Conservation (phyloP, 2,888 invertebrate genomes). For the Endotricha flammealis region DNA sequence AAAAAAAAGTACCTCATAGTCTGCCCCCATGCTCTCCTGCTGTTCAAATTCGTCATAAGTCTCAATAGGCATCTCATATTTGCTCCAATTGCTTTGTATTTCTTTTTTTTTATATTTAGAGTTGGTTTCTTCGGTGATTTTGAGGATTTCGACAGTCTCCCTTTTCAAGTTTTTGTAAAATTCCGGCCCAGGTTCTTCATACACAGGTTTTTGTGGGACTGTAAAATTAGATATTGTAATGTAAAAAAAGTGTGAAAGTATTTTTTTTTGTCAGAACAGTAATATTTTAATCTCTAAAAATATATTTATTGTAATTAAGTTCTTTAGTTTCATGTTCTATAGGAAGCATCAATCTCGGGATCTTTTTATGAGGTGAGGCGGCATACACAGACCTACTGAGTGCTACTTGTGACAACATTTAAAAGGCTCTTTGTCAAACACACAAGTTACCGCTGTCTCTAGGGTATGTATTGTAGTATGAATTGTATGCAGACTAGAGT, state of each 20-base stretch:
- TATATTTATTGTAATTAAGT: too few species aligned
- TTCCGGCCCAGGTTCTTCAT: constrained; percentile 58
- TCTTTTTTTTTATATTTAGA: constrained; percentile 69
- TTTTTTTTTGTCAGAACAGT: neutral
- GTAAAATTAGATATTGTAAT: constrained; percentile 20
- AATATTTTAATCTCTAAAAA: constrained; percentile 16
- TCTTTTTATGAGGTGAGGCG: too few species aligned
- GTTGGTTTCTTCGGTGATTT: constrained; percentile 64
- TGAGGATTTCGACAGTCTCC: constrained; percentile 67
- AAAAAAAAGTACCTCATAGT: constrained; percentile 62
- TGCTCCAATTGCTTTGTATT: constrained; percentile 71
- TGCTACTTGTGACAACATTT: too few species aligned
- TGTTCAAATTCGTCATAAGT: constrained; percentile 67
- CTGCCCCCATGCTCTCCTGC: constrained; percentile 63
- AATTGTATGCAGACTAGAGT: too few species aligned
- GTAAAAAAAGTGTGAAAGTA: neutral
- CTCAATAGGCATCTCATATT: constrained; percentile 70
- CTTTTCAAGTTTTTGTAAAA: constrained; percentile 60
- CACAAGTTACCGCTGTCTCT: too few species aligned
- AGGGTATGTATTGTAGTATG: too few species aligned
- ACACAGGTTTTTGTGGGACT: constrained; percentile 45
- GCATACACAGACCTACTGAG: too few species aligned
- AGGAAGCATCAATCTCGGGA: too few species aligned
- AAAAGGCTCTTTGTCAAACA: too few species aligned
- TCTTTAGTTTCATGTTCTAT: too few species aligned